A percentile compares a stretch with the other conserved stretches of the same genome.
phyloP scores from a whole-genome alignment of 2,888 invertebrate genomes.

The Mesochorus sp. region DNA sequence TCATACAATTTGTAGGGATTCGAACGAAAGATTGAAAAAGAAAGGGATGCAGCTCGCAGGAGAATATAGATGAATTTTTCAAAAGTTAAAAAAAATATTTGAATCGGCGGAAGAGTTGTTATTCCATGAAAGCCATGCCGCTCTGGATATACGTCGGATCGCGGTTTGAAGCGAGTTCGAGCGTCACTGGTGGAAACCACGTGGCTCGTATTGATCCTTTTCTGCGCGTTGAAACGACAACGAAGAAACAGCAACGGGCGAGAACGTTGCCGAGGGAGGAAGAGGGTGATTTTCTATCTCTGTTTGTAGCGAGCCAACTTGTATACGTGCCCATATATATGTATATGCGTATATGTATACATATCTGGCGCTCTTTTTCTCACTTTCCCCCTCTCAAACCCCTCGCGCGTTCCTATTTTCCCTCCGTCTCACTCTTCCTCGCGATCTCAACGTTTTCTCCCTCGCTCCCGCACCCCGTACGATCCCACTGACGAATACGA shows the following conservation, averaged over 20 bases:
- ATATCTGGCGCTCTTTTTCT: constrained; percentile 63
- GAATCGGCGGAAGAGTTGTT: background rate
- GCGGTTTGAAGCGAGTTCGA: constrained; percentile 40
- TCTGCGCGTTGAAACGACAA: constrained; percentile 72
- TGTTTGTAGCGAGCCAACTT: constrained; percentile 40
- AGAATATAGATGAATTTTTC: background rate
- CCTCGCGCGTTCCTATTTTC: constrained; percentile 18
- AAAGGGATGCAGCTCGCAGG: background rate
- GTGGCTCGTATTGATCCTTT: constrained; percentile 81
- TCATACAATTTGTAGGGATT: too few species aligned
- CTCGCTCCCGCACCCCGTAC: constrained; percentile 44
- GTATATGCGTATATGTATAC: too few species aligned
- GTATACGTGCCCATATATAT: too few species aligned
- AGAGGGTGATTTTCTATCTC: constrained; percentile 47
- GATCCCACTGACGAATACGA: constrained; percentile 59
- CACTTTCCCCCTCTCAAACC: constrained; percentile 18
- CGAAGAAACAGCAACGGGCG: constrained; percentile 68
- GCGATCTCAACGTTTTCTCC: constrained; percentile 24
- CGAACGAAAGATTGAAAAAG: background rate
- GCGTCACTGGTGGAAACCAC: constrained; percentile 77
- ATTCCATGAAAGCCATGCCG: background rate
- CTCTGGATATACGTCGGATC: constrained; percentile 1
- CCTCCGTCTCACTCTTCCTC: constrained; percentile 29
- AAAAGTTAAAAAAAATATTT: background rate
- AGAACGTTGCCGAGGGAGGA: constrained; percentile 38